Percentiles rank a stretch among this genome's conserved stretches.
phyloP scores from a whole-genome alignment of 2,888 invertebrate genomes.

The Tenodera sinensis region DNA sequence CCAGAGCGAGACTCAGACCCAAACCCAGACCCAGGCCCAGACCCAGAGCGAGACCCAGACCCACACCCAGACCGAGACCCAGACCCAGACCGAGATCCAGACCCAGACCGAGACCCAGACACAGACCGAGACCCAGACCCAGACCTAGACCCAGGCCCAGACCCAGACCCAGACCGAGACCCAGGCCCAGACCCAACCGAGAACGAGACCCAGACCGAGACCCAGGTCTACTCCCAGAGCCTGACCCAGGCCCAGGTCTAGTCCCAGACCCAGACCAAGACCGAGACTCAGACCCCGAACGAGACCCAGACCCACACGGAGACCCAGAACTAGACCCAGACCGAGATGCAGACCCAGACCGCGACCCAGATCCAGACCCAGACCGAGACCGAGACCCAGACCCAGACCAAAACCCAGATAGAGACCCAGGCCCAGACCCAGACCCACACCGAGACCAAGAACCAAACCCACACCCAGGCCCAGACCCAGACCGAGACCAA shows the following conservation, averaged over 20 bases:
- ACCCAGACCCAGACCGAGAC: no score
- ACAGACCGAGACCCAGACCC: constrained; percentile 28
- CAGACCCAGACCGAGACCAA: no score
- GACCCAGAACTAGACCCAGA: not conserved
- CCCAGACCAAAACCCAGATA: no score
- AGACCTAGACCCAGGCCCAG: constrained; percentile 26
- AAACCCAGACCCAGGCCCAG: not conserved
- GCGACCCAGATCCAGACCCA: not conserved
- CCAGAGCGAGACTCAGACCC: no score
- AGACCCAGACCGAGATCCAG: constrained; percentile 30
- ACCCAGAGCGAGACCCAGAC: not conserved
- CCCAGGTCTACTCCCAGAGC: no score
- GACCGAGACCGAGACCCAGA: constrained; percentile 23
- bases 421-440: not conserved
- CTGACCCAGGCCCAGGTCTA: not conserved
- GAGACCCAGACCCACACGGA: not conserved
- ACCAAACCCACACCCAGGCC: no score
- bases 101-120: constrained; percentile 32
- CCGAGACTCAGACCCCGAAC: not conserved
- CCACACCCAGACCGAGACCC: not conserved
- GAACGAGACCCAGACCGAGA: not conserved
- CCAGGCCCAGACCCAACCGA: constrained; percentile 34
- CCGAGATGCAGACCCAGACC: not conserved
- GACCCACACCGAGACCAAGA: constrained; percentile 22
- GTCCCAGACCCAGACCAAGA: not conserved